Conservation (phyloP, 2,113 vertebrate species). For the Ailurus styani region DNA sequence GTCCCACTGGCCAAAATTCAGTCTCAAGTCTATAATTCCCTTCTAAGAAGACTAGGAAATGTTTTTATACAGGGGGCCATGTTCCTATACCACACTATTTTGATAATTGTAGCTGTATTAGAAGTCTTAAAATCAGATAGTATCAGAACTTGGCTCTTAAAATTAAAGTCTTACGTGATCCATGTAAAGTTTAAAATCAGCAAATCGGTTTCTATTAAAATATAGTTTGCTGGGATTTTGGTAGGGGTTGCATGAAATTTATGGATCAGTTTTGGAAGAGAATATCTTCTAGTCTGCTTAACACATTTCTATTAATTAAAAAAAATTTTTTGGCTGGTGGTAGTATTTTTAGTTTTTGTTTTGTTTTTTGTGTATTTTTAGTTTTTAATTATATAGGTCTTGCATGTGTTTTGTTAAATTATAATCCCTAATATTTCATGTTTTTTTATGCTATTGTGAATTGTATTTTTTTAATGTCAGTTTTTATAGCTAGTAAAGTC, state of each 20-base stretch:
- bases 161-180: not conserved
- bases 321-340: not conserved
- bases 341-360: slow-evolving; percentile 34
- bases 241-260: not conserved
- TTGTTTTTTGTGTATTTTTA: no score
- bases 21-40: not conserved
- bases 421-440: not conserved
- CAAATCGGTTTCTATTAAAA: not conserved
- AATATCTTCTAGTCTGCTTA: not conserved
- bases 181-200: slow-evolving; percentile 19
- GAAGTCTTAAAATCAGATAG: slow-evolving; percentile 26
- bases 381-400: not conserved
- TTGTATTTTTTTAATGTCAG: not conserved
- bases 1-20: not conserved
- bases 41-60: not conserved
- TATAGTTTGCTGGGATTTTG: not conserved
- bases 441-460: not conserved
- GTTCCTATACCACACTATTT: not conserved
- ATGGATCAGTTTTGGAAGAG: not conserved
- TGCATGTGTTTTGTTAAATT: not conserved
- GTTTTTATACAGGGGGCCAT: not conserved
- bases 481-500: not conserved
- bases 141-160: not conserved
- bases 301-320: not conserved
- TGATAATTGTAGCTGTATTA: not conserved